These are phyloP conservation scores for Alosa alosa DNA, from an alignment of 2,113 vertebrate genomes.

Conservation along the genomic window DNA sequence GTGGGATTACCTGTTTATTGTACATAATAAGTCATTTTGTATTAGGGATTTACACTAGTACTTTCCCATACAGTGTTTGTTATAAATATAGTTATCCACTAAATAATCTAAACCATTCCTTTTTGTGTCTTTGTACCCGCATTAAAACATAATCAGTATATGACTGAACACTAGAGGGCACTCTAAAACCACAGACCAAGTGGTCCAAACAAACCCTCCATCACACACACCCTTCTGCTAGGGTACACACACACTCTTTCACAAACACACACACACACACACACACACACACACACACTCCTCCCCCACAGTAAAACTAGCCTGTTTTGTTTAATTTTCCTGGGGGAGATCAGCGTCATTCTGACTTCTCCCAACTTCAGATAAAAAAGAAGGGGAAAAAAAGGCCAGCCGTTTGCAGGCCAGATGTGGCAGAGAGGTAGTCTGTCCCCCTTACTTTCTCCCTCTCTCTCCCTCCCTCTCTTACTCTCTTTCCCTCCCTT, in stretches of 20 bases:
- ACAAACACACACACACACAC: not conserved
- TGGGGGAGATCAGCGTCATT: conserved; percentile 28
- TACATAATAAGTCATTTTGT: not conserved
- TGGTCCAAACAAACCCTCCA: not conserved
- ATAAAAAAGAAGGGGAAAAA: conserved; percentile 14
- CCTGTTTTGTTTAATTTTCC: conserved; percentile 32
- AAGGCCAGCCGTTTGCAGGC: not conserved
- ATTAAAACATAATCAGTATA: not conserved
- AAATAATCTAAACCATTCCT: not conserved
- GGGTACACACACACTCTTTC: not conserved
- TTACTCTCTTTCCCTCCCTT: not conserved
- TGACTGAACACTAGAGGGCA: not conserved
- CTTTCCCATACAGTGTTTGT: not conserved
- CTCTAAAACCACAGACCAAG: not conserved
- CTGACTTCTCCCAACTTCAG: conserved; percentile 10
- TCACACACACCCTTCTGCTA: not conserved
- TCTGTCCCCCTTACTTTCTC: not conserved
- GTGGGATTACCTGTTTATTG: not conserved
- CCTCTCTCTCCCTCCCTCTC: too few relatives aligned
- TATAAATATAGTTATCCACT: not conserved
- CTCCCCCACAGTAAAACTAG: conserved; percentile 10
- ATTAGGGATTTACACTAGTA: not conserved
- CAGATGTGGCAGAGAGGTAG: conserved; percentile 23
- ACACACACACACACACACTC: not conserved
- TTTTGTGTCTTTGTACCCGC: not conserved